Evolutionary conservation across 2,888 invertebrate genomes (phyloP).

Genomic region (Auanema sp.): DNA sequence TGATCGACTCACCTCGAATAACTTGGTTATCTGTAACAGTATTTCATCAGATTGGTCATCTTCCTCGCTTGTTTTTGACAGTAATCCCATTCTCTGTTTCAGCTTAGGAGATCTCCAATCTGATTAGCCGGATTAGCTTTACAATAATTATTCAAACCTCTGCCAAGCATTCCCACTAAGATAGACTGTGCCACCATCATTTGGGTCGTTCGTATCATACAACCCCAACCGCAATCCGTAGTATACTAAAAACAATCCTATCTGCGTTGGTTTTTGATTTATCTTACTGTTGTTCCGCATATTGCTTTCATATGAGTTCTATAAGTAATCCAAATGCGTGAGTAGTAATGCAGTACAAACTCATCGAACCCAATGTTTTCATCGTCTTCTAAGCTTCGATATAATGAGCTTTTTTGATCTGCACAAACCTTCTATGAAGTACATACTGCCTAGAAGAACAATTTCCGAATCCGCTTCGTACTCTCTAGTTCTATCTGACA

Average conservation of each 20-base stretch:
- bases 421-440: conserved; percentile 12
- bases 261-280: not conserved
- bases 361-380: conserved; percentile 23
- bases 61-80: too few species aligned
- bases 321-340: conserved; percentile 74
- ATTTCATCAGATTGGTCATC: conserved; percentile 3
- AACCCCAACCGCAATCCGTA: conserved; percentile 93
- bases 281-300: conserved; percentile 24
- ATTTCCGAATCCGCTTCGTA: conserved; percentile 32
- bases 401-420: too few species aligned
- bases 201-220: conserved; percentile 84
- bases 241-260: conserved; percentile 72
- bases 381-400: conserved; percentile 18
- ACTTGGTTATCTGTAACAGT: conserved; percentile 5
- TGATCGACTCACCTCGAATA: not conserved
- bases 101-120: too few species aligned
- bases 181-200: conserved; percentile 88
- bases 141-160: too few species aligned
- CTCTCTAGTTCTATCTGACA: conserved; percentile 32
- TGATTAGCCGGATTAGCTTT: too few species aligned
- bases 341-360: conserved; percentile 48
- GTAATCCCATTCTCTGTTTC: too few species aligned
- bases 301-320: conserved; percentile 67
- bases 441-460: conserved; percentile 26
- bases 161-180: conserved; percentile 79